Conservation (phyloP, 2,113 vertebrate species). For the Isichthys henryi region DNA sequence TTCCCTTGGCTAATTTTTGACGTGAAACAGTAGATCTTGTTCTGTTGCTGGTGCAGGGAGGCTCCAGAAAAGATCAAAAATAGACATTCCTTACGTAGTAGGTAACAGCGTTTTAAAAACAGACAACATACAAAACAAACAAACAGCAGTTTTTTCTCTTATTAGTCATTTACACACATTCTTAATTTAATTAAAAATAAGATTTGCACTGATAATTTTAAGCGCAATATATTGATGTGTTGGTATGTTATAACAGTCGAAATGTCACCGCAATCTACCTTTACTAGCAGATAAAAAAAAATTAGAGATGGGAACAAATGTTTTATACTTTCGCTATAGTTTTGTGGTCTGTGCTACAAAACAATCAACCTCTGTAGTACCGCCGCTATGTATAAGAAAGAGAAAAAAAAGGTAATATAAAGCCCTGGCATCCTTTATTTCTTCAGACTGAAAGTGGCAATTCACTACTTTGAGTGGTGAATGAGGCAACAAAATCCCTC, state of each 20-base stretch:
- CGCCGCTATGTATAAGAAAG: no score
- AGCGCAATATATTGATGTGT: background rate
- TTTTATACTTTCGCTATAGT: background rate
- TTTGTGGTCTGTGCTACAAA: background rate
- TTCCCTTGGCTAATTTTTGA: background rate
- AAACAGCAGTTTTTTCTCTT: background rate
- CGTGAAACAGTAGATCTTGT: background rate
- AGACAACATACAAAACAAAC: background rate
- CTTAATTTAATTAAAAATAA: background rate
- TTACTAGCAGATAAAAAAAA: background rate
- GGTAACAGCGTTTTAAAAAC: background rate
- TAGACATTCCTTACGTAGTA: background rate
- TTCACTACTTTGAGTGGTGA: background rate
- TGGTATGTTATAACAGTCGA: background rate
- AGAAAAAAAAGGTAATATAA: background rate
- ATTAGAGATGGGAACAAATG: background rate
- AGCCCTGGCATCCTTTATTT: background rate
- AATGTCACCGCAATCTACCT: background rate
- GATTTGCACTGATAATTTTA: background rate
- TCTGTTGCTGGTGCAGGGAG: background rate
- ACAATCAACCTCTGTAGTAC: no score
- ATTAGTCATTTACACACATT: background rate
- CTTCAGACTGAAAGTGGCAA: background rate
- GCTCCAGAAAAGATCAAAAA: background rate
- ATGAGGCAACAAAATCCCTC: background rate